Percentiles rank a stretch among this genome's conserved stretches.
Conservation (phyloP, 2,113 vertebrate species). For the Eurypyga helias region DNA sequence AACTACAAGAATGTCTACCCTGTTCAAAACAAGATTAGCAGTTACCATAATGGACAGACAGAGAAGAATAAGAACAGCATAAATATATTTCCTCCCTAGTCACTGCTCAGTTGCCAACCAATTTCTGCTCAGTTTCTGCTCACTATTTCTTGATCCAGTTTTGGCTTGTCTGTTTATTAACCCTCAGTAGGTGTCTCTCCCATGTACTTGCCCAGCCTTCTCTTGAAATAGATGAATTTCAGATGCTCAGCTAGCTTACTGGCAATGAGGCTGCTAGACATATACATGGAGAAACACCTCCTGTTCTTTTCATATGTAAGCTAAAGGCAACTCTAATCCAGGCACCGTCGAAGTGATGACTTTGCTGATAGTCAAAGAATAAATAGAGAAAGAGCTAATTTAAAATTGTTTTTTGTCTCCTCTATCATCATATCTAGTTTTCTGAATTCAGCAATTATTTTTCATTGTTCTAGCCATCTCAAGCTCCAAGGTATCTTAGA, state of each 20-base stretch:
- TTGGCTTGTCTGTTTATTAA: not conserved
- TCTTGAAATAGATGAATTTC: not conserved
- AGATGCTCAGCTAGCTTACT: not conserved
- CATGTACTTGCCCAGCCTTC: not conserved
- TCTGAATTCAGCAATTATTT: not conserved
- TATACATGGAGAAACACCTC: not conserved
- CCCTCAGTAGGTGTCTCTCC: not conserved
- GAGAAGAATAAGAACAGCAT: not conserved
- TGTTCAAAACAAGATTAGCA: not conserved
- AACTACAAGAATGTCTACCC: fast-evolving
- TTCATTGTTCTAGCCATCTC: not conserved
- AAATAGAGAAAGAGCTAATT: not conserved
- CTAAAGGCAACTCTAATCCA: not conserved
- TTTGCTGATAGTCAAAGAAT: not conserved
- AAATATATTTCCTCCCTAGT: not conserved
- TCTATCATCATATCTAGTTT: not conserved
- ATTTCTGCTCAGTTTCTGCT: not conserved
- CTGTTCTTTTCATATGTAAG: not conserved
- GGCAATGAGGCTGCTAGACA: not conserved
- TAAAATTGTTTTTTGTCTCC: not conserved
- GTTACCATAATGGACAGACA: not conserved
- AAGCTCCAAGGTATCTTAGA: not conserved
- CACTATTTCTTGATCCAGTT: not conserved
- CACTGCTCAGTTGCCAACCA: not conserved
- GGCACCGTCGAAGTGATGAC: not conserved